Percentiles rank a stretch among this genome's conserved stretches.
These are phyloP conservation scores for Daboia siamensis DNA, from an alignment of 2,113 vertebrate species.

Conservation along the genomic window DNA sequence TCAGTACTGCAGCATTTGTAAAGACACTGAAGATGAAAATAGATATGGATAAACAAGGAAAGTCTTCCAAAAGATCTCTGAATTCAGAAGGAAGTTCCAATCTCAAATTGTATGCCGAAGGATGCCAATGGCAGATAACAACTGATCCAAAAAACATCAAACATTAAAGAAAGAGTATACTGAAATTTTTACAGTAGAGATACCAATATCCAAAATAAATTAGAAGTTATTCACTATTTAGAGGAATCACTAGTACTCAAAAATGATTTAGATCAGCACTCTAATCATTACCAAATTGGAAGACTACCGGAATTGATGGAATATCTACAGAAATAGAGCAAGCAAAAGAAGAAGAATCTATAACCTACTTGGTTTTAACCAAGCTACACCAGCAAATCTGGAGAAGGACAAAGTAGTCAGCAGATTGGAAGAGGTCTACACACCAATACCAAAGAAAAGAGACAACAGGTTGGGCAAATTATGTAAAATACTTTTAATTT, in stretches of 20 bases:
- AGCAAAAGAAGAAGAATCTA: background rate
- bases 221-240: background rate
- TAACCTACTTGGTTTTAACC: background rate
- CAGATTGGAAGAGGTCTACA: background rate
- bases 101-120: background rate
- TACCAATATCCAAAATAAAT: background rate
- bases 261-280: background rate
- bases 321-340: background rate
- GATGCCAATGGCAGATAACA: background rate
- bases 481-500: background rate
- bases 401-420: background rate
- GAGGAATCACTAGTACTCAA: background rate
- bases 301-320: background rate
- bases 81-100: background rate
- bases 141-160: background rate
- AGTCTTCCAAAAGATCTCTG: background rate
- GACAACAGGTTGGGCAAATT: background rate
- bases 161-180: background rate
- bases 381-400: background rate
- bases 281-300: background rate
- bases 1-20: background rate
- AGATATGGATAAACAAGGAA: background rate
- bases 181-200: background rate
- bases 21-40: background rate
- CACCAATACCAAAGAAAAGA: background rate